A percentile compares a stretch with the other conserved stretches of the same genome.
These are phyloP conservation scores for Phyllostomus discolor DNA, from an alignment of 2,113 vertebrate species.

Conservation along the genomic window DNA sequence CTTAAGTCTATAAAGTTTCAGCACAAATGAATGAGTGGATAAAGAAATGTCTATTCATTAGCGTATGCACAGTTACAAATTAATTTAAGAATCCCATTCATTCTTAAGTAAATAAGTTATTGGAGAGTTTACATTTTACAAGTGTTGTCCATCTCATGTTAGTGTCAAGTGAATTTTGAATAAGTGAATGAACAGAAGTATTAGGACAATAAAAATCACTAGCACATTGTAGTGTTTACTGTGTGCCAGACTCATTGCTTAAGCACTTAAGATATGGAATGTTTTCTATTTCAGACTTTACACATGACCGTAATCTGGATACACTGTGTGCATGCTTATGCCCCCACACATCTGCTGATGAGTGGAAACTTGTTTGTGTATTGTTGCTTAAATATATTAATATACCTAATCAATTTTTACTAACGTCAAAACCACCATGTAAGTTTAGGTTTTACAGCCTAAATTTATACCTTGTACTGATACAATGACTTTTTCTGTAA, in stretches of 20 bases:
- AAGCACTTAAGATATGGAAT: background rate
- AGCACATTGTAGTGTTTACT: background rate
- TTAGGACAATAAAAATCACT: background rate
- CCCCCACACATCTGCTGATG: background rate
- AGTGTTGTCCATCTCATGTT: background rate
- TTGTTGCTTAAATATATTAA: background rate
- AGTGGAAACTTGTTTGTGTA: background rate
- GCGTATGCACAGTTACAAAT: background rate
- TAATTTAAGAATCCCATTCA: background rate
- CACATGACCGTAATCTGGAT: background rate
- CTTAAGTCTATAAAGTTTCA: background rate
- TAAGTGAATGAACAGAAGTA: background rate
- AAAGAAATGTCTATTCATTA: background rate
- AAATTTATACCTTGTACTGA: background rate
- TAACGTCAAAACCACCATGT: background rate
- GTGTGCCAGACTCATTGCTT: background rate
- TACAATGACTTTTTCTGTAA: background rate
- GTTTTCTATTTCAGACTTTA: background rate
- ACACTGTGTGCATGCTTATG: background rate
- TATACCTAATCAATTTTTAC: background rate
- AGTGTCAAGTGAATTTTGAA: background rate
- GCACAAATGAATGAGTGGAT: background rate
- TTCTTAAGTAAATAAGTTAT: background rate
- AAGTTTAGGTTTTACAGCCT: background rate
- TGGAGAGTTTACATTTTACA: background rate